Evolutionary conservation across 2,113 vertebrate genomes (phyloP).

Genomic region (Gorsachius goisagi): DNA sequence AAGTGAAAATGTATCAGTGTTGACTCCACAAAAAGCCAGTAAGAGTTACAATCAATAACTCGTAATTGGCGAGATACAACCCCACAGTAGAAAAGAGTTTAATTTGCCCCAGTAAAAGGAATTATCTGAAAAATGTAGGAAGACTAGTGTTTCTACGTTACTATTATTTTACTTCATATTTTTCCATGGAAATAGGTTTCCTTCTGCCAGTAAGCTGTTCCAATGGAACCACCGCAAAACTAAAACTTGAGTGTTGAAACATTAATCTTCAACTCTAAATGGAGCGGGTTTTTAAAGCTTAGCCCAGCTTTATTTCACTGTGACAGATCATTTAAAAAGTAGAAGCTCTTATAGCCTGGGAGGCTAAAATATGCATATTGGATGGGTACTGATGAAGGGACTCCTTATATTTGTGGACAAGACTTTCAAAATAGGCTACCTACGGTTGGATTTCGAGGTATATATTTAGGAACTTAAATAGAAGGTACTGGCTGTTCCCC

Average conservation of each 20-base stretch:
- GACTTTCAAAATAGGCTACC: not conserved
- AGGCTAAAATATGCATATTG: not conserved
- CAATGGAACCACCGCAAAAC: not conserved
- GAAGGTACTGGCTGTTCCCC: not conserved
- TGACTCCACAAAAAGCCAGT: not conserved
- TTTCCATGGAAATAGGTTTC: not conserved
- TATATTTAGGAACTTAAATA: not conserved
- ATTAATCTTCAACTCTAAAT: not conserved
- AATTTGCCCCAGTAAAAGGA: not conserved
- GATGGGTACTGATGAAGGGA: not conserved
- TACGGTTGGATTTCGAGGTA: not conserved
- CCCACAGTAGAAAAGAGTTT: not conserved
- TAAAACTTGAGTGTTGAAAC: not conserved
- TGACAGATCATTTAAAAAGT: not conserved
- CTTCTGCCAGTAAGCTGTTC: not conserved
- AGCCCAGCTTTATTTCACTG: constrained; percentile 7
- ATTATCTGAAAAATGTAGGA: not conserved
- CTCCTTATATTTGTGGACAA: not conserved
- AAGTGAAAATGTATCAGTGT: not conserved
- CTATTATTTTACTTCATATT: not conserved
- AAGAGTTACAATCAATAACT: not conserved
- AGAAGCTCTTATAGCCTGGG: not conserved
- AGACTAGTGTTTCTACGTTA: not conserved
- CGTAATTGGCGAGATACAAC: not conserved
- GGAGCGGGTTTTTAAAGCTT: not conserved